These are phyloP conservation scores for Morphnarchus princeps DNA, from an alignment of 2,113 vertebrate species.

Conservation along the genomic window DNA sequence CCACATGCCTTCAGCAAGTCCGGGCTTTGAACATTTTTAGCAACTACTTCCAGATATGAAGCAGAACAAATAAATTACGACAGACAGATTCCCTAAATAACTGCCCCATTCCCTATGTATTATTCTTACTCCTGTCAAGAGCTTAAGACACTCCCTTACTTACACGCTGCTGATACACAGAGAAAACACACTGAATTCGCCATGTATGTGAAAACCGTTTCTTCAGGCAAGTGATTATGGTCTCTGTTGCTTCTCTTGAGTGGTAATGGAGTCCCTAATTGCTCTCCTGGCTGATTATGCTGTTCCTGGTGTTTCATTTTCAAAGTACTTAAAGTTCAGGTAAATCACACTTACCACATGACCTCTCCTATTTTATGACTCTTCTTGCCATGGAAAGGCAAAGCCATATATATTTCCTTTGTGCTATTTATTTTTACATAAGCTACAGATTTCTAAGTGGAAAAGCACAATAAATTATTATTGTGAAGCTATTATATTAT, in stretches of 20 bases:
- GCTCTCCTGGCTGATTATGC: slow-evolving; percentile 58
- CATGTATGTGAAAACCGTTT: slow-evolving; percentile 25
- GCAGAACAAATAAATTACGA: neutral
- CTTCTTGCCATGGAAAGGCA: neutral
- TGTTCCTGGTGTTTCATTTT: slow-evolving; percentile 65
- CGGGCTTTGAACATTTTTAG: neutral
- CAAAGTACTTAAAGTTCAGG: slow-evolving; percentile 49
- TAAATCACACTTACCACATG: slow-evolving; percentile 54
- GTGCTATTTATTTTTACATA: neutral
- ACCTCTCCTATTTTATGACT: slow-evolving; percentile 40
- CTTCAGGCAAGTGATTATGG: slow-evolving; percentile 51
- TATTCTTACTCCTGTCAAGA: neutral
- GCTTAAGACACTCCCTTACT: neutral
- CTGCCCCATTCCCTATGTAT: neutral
- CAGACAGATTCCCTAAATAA: neutral
- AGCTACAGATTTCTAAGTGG: neutral
- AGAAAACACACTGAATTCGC: neutral
- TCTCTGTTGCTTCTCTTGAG: slow-evolving; percentile 46
- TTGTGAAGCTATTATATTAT: neutral
- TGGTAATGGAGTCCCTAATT: slow-evolving; percentile 61
- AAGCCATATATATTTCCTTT: neutral
- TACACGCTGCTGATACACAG: neutral
- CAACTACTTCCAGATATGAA: neutral
- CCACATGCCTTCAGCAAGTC: neutral
- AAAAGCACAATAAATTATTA: neutral